Evolutionary conservation across 2,113 vertebrate species (phyloP).

Genomic region (Scartelaos histophorus): DNA sequence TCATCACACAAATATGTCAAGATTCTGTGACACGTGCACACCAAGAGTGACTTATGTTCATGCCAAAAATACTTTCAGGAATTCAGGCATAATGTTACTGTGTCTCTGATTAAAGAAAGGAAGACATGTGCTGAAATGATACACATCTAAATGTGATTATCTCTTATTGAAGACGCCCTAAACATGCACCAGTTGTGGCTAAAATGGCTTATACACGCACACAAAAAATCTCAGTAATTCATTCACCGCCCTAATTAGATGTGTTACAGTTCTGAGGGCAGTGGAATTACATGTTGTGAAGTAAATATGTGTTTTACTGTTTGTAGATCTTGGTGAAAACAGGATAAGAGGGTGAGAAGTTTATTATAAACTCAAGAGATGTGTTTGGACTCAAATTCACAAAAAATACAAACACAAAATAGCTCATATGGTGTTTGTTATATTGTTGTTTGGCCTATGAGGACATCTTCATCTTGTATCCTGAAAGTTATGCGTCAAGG

Average conservation of each 20-base stretch:
- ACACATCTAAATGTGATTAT: too few relatives aligned
- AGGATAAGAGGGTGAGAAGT: constrained; percentile 36
- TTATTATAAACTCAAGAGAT: background rate
- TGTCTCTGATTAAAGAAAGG: background rate
- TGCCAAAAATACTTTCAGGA: background rate
- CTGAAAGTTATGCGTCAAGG: background rate
- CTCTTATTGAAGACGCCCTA: background rate
- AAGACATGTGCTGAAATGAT: background rate
- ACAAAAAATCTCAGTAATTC: background rate
- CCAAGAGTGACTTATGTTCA: constrained; percentile 55
- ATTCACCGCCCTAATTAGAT: constrained; percentile 10
- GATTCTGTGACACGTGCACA: constrained; percentile 34
- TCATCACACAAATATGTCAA: constrained; percentile 62
- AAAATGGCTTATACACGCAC: background rate
- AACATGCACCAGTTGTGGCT: background rate
- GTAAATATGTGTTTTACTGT: constrained; percentile 12
- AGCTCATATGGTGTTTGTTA: background rate
- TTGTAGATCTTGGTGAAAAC: background rate
- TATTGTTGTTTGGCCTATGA: background rate
- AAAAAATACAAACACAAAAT: background rate
- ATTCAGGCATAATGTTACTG: background rate
- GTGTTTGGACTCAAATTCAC: background rate
- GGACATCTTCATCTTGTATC: background rate
- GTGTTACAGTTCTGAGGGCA: constrained; percentile 1
- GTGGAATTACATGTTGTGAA: constrained; percentile 7